Conservation (phyloP, 2,797 vertebrate genomes). For the Sebastes matsubarae region DNA sequence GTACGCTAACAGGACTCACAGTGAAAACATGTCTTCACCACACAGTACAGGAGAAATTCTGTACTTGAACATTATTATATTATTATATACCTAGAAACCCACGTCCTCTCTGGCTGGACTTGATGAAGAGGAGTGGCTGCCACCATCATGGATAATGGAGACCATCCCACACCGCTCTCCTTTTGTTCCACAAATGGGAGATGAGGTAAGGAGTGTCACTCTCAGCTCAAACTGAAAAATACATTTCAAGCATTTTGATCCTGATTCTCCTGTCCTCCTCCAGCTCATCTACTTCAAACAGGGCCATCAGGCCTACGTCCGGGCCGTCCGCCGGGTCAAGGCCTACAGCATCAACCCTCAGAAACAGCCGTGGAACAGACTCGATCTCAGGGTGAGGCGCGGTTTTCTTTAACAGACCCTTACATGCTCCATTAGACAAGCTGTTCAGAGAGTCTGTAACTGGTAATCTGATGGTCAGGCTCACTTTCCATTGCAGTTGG, state of each 20-base stretch:
- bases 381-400: slow-evolving; percentile 92
- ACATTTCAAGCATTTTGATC: not conserved
- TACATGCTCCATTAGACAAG: not conserved
- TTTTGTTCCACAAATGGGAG: slow-evolving; percentile 98
- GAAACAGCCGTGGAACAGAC: slow-evolving; percentile 99
- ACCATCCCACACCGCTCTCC: slow-evolving; percentile 93
- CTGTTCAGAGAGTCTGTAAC: not conserved
- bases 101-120: slow-evolving; percentile 88
- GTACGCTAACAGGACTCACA: slow-evolving; percentile 62
- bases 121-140: slow-evolving; percentile 92
- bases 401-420: not conserved
- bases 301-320: slow-evolving; percentile 96
- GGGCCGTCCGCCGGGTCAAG: slow-evolving; percentile 94
- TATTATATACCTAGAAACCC: slow-evolving; percentile 81
- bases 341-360: slow-evolving; percentile 95
- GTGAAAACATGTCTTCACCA: not conserved
- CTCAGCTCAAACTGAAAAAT: not conserved
- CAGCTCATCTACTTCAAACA: slow-evolving; percentile 98
- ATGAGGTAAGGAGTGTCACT: slow-evolving; percentile 85
- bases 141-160: slow-evolving; percentile 95
- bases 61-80: not conserved
- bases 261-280: not conserved
- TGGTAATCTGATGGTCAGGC: not conserved
- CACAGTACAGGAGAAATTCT: not conserved
- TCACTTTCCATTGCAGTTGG: not conserved